Evolutionary conservation across 1,140 invertebrate species (phyloP).

Genomic region (Meloidogyne chitwoodi): DNA sequence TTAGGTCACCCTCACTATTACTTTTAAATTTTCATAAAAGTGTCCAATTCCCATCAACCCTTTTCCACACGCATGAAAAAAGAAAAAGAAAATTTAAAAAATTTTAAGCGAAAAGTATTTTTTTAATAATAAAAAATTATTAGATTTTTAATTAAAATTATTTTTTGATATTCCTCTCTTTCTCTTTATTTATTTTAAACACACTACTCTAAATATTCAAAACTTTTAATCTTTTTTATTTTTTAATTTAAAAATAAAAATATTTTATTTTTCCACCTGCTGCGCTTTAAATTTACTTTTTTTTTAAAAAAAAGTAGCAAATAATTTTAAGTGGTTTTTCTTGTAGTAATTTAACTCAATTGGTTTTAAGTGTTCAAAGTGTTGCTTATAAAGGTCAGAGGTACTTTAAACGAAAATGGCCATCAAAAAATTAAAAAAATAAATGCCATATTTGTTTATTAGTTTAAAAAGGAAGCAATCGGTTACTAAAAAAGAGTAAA

Average conservation of each 20-base stretch:
- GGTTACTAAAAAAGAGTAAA: too few relatives aligned
- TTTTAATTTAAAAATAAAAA: too few relatives aligned
- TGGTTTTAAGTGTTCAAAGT: neutral
- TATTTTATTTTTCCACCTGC: neutral
- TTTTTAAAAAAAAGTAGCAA: too few relatives aligned
- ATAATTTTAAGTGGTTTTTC: neutral
- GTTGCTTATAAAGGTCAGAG: neutral
- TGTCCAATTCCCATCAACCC: neutral
- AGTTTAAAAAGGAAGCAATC: too few relatives aligned
- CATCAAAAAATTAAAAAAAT: neutral
- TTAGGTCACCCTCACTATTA: too few relatives aligned
- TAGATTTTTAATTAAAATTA: too few relatives aligned
- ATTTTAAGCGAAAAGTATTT: neutral
- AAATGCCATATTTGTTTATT: too few relatives aligned
- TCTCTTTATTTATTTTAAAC: too few relatives aligned
- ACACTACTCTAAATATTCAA: neutral
- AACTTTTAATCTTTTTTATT: neutral
- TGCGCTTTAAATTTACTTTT: neutral
- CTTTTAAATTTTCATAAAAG: neutral
- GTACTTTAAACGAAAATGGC: neutral
- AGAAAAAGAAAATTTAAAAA: neutral
- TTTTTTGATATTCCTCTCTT: neutral
- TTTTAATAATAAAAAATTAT: neutral
- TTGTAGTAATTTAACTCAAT: neutral
- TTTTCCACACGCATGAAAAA: neutral